Percentiles rank a stretch among this genome's conserved stretches.
These are phyloP conservation scores for Murina feae DNA, from an alignment of 2,113 vertebrate genomes.

Conservation along the genomic window DNA sequence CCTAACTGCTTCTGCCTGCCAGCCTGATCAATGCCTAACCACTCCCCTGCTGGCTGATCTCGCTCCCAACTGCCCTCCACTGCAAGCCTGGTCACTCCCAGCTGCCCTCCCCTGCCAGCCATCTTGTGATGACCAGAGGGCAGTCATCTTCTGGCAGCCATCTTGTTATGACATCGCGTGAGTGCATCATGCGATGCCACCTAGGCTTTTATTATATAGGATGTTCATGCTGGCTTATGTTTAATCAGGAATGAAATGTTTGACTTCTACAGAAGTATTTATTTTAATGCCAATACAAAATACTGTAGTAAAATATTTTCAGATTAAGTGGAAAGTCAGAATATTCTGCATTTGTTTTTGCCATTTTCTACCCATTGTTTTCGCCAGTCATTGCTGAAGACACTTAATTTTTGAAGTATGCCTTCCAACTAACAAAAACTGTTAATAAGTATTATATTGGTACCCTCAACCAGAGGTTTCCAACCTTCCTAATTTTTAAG, in stretches of 20 bases:
- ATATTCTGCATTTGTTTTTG: constrained; percentile 26
- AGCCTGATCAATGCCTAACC: no score
- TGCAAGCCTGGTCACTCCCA: no score
- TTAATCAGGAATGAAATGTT: not conserved
- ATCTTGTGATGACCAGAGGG: no score
- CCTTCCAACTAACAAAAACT: not conserved
- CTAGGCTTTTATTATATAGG: no score
- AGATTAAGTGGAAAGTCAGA: not conserved
- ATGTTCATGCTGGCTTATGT: not conserved
- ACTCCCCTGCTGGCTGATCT: no score
- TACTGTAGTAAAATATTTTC: constrained; percentile 8
- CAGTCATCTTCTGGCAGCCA: no score
- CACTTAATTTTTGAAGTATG: not conserved
- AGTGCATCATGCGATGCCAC: no score
- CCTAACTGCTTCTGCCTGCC: no score
- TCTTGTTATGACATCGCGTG: no score
- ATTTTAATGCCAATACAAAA: not conserved
- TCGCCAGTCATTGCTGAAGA: not conserved
- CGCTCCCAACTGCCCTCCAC: no score
- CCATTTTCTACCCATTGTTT: not conserved
- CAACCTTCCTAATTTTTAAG: not conserved
- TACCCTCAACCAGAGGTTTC: not conserved
- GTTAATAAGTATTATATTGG: not conserved
- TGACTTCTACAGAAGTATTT: not conserved
- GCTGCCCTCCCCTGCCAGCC: no score